Percentiles rank a stretch among this genome's conserved stretches.
phyloP scores from a whole-genome alignment of 2,888 invertebrate species.

The Neuroscelio doddi region DNA sequence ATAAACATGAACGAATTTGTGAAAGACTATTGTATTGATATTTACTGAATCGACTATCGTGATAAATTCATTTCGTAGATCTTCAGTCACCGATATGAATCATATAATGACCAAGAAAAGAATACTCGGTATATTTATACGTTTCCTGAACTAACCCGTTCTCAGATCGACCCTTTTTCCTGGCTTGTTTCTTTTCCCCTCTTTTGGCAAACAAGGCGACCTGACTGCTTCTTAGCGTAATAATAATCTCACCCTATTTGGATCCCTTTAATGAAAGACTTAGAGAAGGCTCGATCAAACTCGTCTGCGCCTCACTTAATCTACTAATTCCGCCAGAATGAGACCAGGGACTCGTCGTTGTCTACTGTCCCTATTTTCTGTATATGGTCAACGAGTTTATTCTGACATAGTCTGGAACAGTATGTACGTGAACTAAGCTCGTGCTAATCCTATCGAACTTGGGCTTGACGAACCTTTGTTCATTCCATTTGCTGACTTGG shows the following conservation, averaged over 20 bases:
- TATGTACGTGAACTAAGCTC: slow-evolving; percentile 39
- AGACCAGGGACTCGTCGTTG: slow-evolving; percentile 33
- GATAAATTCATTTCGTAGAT: slow-evolving; percentile 45
- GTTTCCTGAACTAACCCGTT: slow-evolving; percentile 45
- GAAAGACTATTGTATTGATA: slow-evolving; percentile 33
- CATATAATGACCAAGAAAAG: slow-evolving; percentile 31
- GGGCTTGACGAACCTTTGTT: slow-evolving; percentile 58
- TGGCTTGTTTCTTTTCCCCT: slow-evolving; percentile 56
- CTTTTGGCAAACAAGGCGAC: slow-evolving; percentile 69
- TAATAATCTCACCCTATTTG: slow-evolving; percentile 65
- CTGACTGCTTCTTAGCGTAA: slow-evolving; percentile 61
- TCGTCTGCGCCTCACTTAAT: slow-evolving; percentile 67
- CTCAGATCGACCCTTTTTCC: slow-evolving; percentile 57
- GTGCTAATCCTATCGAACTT: slow-evolving; percentile 64
- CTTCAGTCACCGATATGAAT: slow-evolving; percentile 41
- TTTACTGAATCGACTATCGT: slow-evolving; percentile 36
- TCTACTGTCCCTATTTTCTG: slow-evolving; percentile 37
- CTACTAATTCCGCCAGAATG: slow-evolving; percentile 66
- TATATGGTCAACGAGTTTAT: slow-evolving; percentile 49
- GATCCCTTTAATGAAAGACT: slow-evolving; percentile 70
- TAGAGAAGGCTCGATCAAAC: slow-evolving; percentile 71
- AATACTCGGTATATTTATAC: slow-evolving; percentile 26
- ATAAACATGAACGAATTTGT: too few relatives aligned
- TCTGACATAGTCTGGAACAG: slow-evolving; percentile 40
- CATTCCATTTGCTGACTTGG: slow-evolving; percentile 31